phyloP scores from a whole-genome alignment of 2,888 invertebrate genomes.

The Fragum fragum region DNA sequence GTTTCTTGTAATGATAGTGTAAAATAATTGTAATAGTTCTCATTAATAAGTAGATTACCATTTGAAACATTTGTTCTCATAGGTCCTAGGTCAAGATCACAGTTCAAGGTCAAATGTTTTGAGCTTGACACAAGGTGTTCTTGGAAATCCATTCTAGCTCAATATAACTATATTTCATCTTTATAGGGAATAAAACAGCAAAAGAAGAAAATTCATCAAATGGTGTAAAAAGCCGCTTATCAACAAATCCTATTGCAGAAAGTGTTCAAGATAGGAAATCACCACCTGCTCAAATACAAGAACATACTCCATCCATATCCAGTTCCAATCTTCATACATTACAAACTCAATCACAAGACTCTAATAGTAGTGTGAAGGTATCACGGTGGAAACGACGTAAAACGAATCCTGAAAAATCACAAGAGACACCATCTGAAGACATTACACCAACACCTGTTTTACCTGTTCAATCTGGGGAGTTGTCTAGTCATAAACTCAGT shows the following conservation, averaged over 20 bases:
- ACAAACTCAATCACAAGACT: slow-evolving; percentile 1
- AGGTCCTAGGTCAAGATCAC: no score
- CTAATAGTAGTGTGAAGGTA: not conserved
- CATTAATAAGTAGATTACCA: no score
- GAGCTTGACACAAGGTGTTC: no score
- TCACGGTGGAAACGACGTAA: slow-evolving; percentile 57
- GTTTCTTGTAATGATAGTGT: no score
- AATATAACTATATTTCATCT: not conserved
- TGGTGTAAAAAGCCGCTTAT: not conserved
- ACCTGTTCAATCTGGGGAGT: no score
- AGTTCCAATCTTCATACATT: not conserved
- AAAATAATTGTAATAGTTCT: no score
- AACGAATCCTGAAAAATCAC: slow-evolving; percentile 23
- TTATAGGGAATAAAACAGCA: not conserved
- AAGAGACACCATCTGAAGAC: not conserved
- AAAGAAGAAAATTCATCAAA: not conserved
- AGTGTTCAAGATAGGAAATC: not conserved
- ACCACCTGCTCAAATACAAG: not conserved
- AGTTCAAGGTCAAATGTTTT: no score
- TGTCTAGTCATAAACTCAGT: not conserved
- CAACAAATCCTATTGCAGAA: not conserved
- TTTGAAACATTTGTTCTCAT: no score
- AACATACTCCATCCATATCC: not conserved
- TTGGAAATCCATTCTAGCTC: no score
- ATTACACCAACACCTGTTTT: not conserved